Evolutionary conservation across 2,888 invertebrate species (phyloP), one percentile per base, ranked within the genome.

Genomic region (Peribatodes rhomboidaria): DNA sequence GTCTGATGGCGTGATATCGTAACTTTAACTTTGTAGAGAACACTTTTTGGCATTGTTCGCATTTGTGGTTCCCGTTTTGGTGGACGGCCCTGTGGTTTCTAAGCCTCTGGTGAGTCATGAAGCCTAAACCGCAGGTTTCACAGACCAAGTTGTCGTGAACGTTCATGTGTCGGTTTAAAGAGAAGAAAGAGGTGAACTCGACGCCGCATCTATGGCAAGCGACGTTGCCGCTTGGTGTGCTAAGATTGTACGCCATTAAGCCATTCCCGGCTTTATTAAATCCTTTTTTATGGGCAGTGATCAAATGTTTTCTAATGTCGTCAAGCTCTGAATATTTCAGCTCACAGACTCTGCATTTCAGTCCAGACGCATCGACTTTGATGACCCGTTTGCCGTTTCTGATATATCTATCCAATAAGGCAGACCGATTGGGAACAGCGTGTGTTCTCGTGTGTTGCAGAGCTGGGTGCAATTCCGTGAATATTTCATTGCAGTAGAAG

Each of bases 91-190:
- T 83, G 47, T 92, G 92, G 62, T 88, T 90, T n/a, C 88, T 85
- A 1, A 92, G 67, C 0, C 92, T 79, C 14, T 89, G 90, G 42
- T 90, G 86, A 0, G 92, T 90, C 83, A 89, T 87, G 65, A 92
- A 92, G 0, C 92, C 90, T 13, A 89, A 69, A 0, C 92, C 92
- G 61, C 92, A 92, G 0, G 86, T 90, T 70, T 92, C 92, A 59
- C 92, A 92, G 1, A 90, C 89, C 0, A 92, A 90, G 55, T 78
- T 91, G 46, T 86, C 90, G 70, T 92, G 92, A 0, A 77, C 90
- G 37, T 92, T 92, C 91, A 92, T 92, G 67, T 92, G 92, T 22
- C 90, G 76, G 22, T 91, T 91, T 0, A 92, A 71, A 13, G 89
- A 78, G 52, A 90, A 91, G 68, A 91, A 91, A 0, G 91, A 84